Evolutionary conservation across 2,797 vertebrate species (phyloP).

Genomic region (Taeniopygia guttata): DNA sequence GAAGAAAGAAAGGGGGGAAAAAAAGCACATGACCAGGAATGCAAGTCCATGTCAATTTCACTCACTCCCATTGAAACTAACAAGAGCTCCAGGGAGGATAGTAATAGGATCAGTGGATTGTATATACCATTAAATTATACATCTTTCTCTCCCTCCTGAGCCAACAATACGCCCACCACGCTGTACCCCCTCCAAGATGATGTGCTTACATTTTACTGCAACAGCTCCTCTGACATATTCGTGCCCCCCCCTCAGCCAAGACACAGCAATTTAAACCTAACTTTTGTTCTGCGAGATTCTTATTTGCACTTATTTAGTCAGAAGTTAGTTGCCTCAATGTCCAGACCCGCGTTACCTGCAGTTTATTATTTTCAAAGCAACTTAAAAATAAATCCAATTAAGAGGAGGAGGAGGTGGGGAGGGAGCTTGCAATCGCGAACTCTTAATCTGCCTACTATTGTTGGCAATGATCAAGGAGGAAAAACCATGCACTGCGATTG

Average conservation of each 20-base stretch:
- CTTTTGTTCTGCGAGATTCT: constrained; percentile 78
- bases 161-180: constrained; percentile 88
- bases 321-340: constrained; percentile 84
- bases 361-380: constrained; percentile 70
- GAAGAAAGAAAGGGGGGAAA: constrained; percentile 75
- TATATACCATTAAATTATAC: constrained; percentile 91
- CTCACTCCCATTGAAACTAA: constrained; percentile 87
- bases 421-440: constrained; percentile 69
- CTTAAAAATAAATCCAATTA: constrained; percentile 71
- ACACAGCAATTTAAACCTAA: constrained; percentile 76
- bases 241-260: constrained; percentile 41
- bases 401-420: constrained; percentile 49
- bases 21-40: constrained; percentile 85
- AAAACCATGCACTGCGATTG: constrained; percentile 70
- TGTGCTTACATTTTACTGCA: constrained; percentile 79
- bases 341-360: constrained; percentile 71
- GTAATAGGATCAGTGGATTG: constrained; percentile 84
- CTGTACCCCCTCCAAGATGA: constrained; percentile 80
- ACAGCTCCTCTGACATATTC: constrained; percentile 75
- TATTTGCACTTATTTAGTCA: constrained; percentile 83
- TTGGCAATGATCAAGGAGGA: constrained; percentile 74
- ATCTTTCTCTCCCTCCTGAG: constrained; percentile 87
- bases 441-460: constrained; percentile 79
- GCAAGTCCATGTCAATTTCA: constrained; percentile 92
- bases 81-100: constrained; percentile 85